Evolutionary conservation across 2,888 invertebrate species (phyloP).

Genomic region (Ophion ventricosus): DNA sequence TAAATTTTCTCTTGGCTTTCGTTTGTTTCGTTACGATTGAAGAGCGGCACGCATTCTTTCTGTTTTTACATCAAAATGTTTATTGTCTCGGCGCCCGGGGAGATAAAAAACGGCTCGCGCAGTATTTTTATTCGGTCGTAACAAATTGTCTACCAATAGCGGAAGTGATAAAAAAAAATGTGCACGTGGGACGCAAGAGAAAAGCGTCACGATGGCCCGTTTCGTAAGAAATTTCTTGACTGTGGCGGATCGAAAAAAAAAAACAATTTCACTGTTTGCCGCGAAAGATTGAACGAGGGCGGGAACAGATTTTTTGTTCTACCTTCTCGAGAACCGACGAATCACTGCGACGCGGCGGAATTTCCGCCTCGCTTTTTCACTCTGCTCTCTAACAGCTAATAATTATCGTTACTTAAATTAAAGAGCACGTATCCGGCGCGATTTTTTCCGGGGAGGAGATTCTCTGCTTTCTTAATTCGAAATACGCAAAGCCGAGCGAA

Average conservation of each 20-base stretch:
- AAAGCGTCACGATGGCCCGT: not conserved
- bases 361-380: not conserved
- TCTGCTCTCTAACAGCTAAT: not conserved
- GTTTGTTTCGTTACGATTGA: not conserved
- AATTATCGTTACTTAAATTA: not conserved
- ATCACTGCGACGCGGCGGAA: not conserved
- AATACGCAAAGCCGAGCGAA: constrained; percentile 6
- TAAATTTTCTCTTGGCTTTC: not conserved
- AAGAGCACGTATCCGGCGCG: not conserved
- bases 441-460: not conserved
- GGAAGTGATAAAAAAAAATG: not conserved
- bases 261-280: not conserved
- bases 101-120: not conserved
- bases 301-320: not conserved
- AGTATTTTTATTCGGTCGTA: not conserved
- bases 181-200: not conserved
- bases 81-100: constrained; percentile 15
- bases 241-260: not conserved
- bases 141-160: not conserved
- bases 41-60: not conserved
- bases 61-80: not conserved
- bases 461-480: not conserved
- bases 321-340: not conserved
- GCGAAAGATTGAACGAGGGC: not conserved
- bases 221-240: not conserved